Conservation (phyloP, 2,797 vertebrate species). For the Liasis olivaceus region DNA sequence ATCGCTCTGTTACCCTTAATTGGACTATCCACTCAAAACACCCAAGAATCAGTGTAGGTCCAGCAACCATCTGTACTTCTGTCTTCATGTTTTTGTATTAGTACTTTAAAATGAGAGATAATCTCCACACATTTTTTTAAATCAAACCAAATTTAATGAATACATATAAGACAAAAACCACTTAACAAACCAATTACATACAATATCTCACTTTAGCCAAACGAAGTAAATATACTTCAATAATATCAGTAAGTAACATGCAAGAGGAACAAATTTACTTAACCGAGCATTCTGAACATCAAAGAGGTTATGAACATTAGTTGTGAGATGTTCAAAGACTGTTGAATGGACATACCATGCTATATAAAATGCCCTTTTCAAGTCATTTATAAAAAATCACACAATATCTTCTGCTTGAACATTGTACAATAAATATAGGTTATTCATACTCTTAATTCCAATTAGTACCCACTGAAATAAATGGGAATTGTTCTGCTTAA, state of each 20-base stretch:
- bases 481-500: not conserved
- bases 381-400: constrained; percentile 24
- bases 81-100: not conserved
- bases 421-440: constrained; percentile 44
- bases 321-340: constrained; percentile 41
- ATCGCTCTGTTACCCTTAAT: not conserved
- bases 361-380: constrained; percentile 63
- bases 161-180: constrained; percentile 51
- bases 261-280: constrained; percentile 53
- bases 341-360: constrained; percentile 57
- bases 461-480: not conserved
- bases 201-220: constrained; percentile 25
- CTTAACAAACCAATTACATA: constrained; percentile 60
- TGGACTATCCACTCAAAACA: not conserved
- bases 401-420: not conserved
- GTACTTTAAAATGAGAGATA: not conserved
- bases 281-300: constrained; percentile 46
- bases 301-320: constrained; percentile 50
- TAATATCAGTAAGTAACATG: constrained; percentile 58
- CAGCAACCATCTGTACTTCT: not conserved
- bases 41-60: not conserved
- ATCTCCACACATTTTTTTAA: not conserved
- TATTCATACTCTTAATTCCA: not conserved
- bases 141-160: constrained; percentile 58
- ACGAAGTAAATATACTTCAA: constrained; percentile 59